A percentile compares a stretch with the other conserved stretches of the same genome.
These are phyloP conservation scores for Choloepus didactylus DNA, from an alignment of 2,797 vertebrate species.

Conservation along the genomic window DNA sequence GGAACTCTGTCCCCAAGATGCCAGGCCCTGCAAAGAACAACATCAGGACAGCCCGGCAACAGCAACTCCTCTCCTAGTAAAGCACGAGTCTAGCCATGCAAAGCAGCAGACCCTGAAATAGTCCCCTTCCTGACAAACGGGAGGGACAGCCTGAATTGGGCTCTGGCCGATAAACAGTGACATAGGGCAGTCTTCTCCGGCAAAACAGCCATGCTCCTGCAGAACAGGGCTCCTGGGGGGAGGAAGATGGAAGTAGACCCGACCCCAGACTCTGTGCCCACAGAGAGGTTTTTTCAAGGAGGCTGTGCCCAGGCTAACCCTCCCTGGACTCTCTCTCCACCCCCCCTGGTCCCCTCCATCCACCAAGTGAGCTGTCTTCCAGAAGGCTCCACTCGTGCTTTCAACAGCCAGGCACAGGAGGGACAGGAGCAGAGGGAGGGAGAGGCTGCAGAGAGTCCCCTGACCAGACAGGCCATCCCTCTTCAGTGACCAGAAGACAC, in stretches of 20 bases:
- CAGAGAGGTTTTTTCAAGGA: background rate
- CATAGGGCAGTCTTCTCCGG: background rate
- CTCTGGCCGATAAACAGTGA: background rate
- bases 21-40: background rate
- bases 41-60: background rate
- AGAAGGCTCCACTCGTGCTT: background rate
- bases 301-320: background rate
- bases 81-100: background rate
- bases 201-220: background rate
- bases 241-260: rapidly evolving
- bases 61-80: rapidly evolving
- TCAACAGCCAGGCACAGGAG: background rate
- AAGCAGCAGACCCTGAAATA: background rate
- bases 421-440: too few relatives aligned
- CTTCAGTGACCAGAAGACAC: background rate
- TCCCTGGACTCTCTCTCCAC: background rate
- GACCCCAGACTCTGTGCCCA: background rate
- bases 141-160: background rate
- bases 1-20: background rate
- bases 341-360: rapidly evolving
- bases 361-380: background rate
- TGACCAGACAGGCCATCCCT: background rate
- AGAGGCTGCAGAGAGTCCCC: too few relatives aligned
- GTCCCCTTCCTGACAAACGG: background rate
- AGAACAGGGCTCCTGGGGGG: background rate